phyloP scores from a whole-genome alignment of 2,888 invertebrate genomes.

The Tipula unca region DNA sequence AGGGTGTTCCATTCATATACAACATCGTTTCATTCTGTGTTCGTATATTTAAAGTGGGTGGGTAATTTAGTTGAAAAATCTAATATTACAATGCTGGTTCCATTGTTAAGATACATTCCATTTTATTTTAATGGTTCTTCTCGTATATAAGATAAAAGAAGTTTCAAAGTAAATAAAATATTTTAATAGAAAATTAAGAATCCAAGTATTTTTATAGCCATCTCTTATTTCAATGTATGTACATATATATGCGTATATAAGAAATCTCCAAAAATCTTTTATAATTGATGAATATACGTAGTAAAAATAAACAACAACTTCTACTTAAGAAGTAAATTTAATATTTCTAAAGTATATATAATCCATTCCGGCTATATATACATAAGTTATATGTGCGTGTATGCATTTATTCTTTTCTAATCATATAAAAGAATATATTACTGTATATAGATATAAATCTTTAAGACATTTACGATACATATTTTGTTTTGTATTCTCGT shows the following conservation, averaged over 20 bases:
- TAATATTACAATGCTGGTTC: neutral
- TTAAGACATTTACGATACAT: neutral
- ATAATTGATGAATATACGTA: neutral
- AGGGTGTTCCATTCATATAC: neutral
- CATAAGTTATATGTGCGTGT: neutral
- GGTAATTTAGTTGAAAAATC: neutral
- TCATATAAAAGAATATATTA: neutral
- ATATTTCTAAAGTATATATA: neutral
- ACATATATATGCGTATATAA: too few relatives aligned
- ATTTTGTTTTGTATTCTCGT: neutral
- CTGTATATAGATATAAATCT: neutral
- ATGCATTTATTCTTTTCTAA: neutral
- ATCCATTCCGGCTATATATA: neutral
- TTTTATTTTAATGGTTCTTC: neutral
- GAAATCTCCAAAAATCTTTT: neutral
- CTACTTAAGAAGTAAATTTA: neutral
- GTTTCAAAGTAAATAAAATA: neutral
- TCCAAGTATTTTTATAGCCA: neutral
- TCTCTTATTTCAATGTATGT: neutral
- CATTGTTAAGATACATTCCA: neutral
- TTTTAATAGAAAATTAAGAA: neutral
- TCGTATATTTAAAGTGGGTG: neutral
- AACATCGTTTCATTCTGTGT: neutral
- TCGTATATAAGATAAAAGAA: neutral
- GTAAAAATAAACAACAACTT: neutral